Conservation (phyloP, 2,888 invertebrate genomes). For the Hermodice carunculata region DNA sequence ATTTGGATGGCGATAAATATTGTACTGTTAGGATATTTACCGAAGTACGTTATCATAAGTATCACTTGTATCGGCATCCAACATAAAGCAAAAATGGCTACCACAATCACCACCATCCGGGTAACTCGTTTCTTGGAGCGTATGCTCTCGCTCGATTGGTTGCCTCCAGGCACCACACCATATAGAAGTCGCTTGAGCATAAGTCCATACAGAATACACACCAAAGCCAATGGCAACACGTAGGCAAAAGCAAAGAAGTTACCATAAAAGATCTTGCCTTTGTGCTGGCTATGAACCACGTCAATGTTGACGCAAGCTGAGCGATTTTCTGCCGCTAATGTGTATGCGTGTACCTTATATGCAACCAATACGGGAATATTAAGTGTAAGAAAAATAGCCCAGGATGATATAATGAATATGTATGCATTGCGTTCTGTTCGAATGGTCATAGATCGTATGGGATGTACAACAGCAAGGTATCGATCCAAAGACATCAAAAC, state of each 20-base stretch:
- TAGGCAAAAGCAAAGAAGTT: slow-evolving; percentile 86
- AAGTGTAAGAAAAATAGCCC: slow-evolving; percentile 79
- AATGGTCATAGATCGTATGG: slow-evolving; percentile 87
- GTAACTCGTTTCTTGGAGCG: slow-evolving; percentile 91
- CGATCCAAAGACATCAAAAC: slow-evolving; percentile 93
- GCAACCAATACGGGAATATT: slow-evolving; percentile 64
- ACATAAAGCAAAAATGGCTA: slow-evolving; percentile 91
- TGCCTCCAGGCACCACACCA: slow-evolving; percentile 77
- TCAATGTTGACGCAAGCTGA: slow-evolving; percentile 53
- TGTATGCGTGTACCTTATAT: slow-evolving; percentile 49
- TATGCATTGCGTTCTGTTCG: slow-evolving; percentile 83
- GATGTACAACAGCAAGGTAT: slow-evolving; percentile 94
- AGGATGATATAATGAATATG: slow-evolving; percentile 82
- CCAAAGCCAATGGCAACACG: slow-evolving; percentile 87
- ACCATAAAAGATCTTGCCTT: slow-evolving; percentile 47
- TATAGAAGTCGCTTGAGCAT: slow-evolving; percentile 91
- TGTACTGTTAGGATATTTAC: slow-evolving; percentile 76
- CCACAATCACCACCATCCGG: slow-evolving; percentile 90
- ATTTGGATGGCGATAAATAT: slow-evolving; percentile 72
- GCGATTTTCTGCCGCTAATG: slow-evolving; percentile 66
- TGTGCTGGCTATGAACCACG: slow-evolving; percentile 8
- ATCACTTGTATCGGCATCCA: slow-evolving; percentile 93
- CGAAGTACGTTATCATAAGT: slow-evolving; percentile 78
- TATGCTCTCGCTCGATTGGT: slow-evolving; percentile 82
- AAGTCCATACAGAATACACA: slow-evolving; percentile 88